A percentile compares a stretch with the other conserved stretches of the same genome.
Conservation (phyloP, 2,113 vertebrate species). For the Colossoma macropomum region DNA sequence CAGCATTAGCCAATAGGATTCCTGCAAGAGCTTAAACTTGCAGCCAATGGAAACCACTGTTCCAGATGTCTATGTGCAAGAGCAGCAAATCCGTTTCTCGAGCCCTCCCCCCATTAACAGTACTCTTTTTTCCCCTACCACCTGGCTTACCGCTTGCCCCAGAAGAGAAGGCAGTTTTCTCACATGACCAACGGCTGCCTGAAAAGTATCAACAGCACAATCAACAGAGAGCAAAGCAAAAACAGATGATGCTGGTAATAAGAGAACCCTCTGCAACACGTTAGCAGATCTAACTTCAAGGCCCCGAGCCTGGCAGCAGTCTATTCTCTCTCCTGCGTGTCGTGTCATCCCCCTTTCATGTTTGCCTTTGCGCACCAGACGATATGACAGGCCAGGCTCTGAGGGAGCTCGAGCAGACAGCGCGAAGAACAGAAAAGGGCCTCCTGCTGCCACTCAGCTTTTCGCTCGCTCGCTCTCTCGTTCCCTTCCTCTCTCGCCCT, state of each 20-base stretch:
- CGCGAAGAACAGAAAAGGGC: background rate
- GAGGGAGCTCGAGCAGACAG: slow-evolving; percentile 16
- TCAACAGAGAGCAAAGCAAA: background rate
- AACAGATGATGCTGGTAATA: background rate
- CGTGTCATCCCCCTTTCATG: background rate
- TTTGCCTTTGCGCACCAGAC: background rate
- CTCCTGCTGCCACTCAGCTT: background rate
- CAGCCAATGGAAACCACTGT: slow-evolving; percentile 45
- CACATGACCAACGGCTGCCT: background rate
- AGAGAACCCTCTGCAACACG: background rate
- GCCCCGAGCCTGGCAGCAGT: background rate
- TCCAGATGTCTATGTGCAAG: slow-evolving; percentile 38
- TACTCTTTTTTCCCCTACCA: slow-evolving; percentile 16
- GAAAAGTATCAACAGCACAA: background rate
- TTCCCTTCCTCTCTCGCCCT: no score
- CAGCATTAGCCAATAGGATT: slow-evolving; percentile 53
- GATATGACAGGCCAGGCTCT: background rate
- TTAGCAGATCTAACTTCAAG: background rate
- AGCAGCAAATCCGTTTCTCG: background rate
- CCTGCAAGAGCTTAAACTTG: slow-evolving; percentile 27
- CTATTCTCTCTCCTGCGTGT: background rate
- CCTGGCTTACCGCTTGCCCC: slow-evolving; percentile 28
- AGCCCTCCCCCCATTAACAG: slow-evolving; percentile 3
- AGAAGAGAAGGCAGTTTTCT: slow-evolving; percentile 25
- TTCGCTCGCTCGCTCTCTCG: background rate